These are phyloP conservation scores for Meloidogyne chitwoodi DNA, from an alignment of 1,140 invertebrate species.

Conservation along the genomic window DNA sequence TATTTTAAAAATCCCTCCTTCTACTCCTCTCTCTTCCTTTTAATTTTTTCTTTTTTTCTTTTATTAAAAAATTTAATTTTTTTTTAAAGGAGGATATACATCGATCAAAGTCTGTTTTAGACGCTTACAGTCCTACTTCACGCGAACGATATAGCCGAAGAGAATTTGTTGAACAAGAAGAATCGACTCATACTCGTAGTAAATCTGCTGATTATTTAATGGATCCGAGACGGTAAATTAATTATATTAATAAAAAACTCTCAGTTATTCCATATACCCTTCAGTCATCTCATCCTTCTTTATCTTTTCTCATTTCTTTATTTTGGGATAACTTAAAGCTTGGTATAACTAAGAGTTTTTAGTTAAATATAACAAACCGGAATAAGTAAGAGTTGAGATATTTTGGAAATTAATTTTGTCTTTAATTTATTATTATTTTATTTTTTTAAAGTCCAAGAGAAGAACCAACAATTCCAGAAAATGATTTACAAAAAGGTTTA, in stretches of 20 bases:
- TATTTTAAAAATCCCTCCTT: neutral
- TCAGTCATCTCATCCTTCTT: too few relatives aligned
- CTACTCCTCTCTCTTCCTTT: neutral
- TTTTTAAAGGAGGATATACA: constrained; percentile 40
- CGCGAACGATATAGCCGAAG: constrained; percentile 39
- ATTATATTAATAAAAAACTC: neutral
- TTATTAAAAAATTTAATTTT: neutral
- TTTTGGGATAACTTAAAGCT: neutral
- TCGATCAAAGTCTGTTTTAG: constrained; percentile 53
- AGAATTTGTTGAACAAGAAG: constrained; percentile 28
- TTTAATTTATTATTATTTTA: neutral
- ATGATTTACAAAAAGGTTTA: constrained; percentile 48
- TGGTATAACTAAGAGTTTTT: too few relatives aligned
- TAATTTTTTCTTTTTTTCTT: neutral
- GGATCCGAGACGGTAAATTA: constrained; percentile 32
- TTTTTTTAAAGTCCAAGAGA: constrained; percentile 46
- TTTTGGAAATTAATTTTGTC: too few relatives aligned
- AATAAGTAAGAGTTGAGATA: too few relatives aligned
- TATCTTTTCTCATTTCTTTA: too few relatives aligned
- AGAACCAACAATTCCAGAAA: constrained; percentile 51
- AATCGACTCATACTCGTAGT: constrained; percentile 43
- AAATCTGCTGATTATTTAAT: constrained; percentile 58
- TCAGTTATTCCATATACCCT: neutral
- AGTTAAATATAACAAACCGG: too few relatives aligned
- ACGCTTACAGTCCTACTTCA: constrained; percentile 33